These are phyloP conservation scores for Parambassis ranga DNA, from an alignment of 2,797 vertebrate species.

Conservation along the genomic window DNA sequence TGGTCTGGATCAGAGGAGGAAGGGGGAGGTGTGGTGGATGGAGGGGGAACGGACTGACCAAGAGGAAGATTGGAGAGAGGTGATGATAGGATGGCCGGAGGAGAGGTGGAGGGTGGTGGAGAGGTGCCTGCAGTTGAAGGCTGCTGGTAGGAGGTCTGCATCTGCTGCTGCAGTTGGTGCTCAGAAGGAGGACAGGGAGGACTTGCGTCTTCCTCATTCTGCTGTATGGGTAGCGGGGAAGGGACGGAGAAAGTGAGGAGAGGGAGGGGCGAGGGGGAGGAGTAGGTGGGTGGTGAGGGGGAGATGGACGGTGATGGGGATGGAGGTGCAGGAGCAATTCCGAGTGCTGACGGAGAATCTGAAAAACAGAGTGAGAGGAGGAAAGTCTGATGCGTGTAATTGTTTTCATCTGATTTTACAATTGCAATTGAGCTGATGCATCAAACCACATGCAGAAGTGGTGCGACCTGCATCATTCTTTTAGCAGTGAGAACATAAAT, in stretches of 20 bases:
- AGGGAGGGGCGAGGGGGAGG: constrained; percentile 58
- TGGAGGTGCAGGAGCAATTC: constrained; percentile 38
- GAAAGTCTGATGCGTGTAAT: too few species aligned
- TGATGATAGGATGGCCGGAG: constrained; percentile 47
- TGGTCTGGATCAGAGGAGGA: constrained; percentile 65
- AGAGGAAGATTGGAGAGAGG: constrained; percentile 69
- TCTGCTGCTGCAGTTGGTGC: constrained; percentile 21
- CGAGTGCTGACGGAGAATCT: constrained; percentile 65
- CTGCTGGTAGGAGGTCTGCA: constrained; percentile 39
- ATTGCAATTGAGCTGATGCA: too few species aligned
- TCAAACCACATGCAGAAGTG: too few species aligned
- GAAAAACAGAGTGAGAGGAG: constrained; percentile 5
- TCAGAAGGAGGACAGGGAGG: neutral
- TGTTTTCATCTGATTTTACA: too few species aligned
- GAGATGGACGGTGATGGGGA: constrained; percentile 39
- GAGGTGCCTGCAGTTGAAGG: constrained; percentile 40
- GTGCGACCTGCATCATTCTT: too few species aligned
- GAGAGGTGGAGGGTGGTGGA: constrained; percentile 59
- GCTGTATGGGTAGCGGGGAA: constrained; percentile 44
- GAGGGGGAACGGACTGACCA: constrained; percentile 73
- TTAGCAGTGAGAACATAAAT: too few species aligned
- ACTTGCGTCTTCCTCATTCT: constrained; percentile 23
- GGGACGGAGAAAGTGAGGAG: constrained; percentile 52
- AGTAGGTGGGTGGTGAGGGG: constrained; percentile 56
- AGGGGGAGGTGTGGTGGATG: constrained; percentile 70